Evolutionary conservation across 1,140 invertebrate genomes (phyloP).

Genomic region (Kradibia gibbosae): DNA sequence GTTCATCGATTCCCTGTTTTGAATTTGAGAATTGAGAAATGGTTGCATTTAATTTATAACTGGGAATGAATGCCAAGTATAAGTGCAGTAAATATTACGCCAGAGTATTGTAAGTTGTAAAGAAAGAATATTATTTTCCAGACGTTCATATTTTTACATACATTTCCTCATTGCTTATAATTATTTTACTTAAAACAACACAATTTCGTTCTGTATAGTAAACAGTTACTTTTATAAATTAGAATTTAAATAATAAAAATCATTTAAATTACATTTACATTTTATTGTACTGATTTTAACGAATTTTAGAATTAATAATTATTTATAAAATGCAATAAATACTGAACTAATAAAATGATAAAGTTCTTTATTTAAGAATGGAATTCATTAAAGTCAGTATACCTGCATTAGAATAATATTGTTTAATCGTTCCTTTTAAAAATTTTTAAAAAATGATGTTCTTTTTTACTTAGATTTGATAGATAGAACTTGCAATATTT

Average conservation of each 20-base stretch:
- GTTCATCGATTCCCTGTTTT: slow-evolving; percentile 43
- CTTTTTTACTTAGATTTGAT: slow-evolving; percentile 15
- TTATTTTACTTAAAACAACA: slow-evolving; percentile 41
- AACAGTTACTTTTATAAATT: slow-evolving; percentile 49
- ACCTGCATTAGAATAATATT: slow-evolving; percentile 22
- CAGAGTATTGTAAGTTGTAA: slow-evolving; percentile 44
- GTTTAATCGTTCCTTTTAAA: slow-evolving; percentile 30
- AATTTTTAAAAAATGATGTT: slow-evolving; percentile 11
- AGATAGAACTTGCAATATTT: slow-evolving; percentile 32
- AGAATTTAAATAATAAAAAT: slow-evolving; percentile 44
- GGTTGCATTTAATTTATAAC: slow-evolving; percentile 49
- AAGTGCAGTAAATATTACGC: slow-evolving; percentile 34
- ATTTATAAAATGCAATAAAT: background rate
- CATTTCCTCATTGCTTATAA: slow-evolving; percentile 45
- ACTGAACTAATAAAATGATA: background rate
- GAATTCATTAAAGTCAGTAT: slow-evolving; percentile 39
- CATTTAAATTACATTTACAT: slow-evolving; percentile 33
- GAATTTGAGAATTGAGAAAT: slow-evolving; percentile 46
- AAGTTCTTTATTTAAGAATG: slow-evolving; percentile 1
- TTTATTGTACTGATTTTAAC: slow-evolving; percentile 41
- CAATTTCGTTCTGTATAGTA: slow-evolving; percentile 49
- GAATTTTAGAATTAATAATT: slow-evolving; percentile 25
- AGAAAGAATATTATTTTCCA: slow-evolving; percentile 47
- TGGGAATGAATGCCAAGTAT: slow-evolving; percentile 40
- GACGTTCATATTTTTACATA: slow-evolving; percentile 46